Evolutionary conservation across 2,888 invertebrate genomes (phyloP), one percentile per base, ranked within the genome.

Genomic region (Trileptium ribeirensis): DNA sequence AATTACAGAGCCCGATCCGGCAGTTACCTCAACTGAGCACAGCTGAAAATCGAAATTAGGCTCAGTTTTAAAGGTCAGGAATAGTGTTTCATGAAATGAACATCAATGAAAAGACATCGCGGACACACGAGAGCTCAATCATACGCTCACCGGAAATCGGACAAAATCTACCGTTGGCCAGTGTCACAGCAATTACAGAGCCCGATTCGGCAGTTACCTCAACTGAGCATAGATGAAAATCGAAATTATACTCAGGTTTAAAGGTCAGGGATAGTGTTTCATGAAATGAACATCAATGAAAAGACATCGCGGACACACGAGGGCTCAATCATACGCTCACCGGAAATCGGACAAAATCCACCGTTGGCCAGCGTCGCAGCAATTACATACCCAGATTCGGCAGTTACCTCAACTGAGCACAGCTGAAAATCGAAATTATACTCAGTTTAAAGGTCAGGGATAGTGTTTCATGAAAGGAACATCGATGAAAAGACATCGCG

Each of bases 241-340:
- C n/a, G n/a, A n/a, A n/a, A n/a, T n/a, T n/a, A n/a, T n/a, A n/a
- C n/a, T n/a, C n/a, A n/a, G n/a, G n/a, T n/a, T n/a, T n/a, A n/a
- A n/a, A n/a, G n/a, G n/a, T n/a, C n/a, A n/a, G n/a, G n/a, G n/a
- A n/a, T n/a, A n/a, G n/a, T n/a, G n/a, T n/a, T n/a, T n/a, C n/a
- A n/a, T n/a, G n/a, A 98, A 84, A 96, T 96, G 90, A 97, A 95
- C 98, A 98, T 98, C 84, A 98, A 91, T 40, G 97, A 96, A 39
- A 98, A 91, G 0, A 97, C 96, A 89, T 98, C 96, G 51, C 97
- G 92, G 0, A 97, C 95, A 70, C 96, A 94, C 85, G 94, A 94
- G 0, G 95, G 94, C 82, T 93, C 92, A 8, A 80, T 24, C n/a
- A 80, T 51, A 77, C 96, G 90, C 89, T 96, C 95, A 86, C 96